Evolutionary conservation across 2,113 vertebrate species (phyloP).

Genomic region (Epinephelus lanceolatus): DNA sequence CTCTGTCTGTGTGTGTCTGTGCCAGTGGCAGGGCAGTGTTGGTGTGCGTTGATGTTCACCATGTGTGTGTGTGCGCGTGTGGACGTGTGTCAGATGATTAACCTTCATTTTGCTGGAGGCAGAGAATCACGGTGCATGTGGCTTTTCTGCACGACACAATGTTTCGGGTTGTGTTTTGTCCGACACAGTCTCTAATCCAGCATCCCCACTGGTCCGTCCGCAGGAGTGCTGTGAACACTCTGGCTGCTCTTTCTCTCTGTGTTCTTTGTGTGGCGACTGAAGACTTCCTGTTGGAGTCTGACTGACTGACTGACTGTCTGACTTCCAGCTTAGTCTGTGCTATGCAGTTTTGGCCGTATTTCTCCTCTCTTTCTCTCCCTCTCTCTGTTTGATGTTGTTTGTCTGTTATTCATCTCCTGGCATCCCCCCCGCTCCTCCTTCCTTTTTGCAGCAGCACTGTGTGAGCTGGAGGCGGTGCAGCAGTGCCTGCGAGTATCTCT

Average conservation of each 20-base stretch:
- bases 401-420: slow-evolving; percentile 54
- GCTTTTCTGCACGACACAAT: slow-evolving; percentile 76
- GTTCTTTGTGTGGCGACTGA: slow-evolving; percentile 48
- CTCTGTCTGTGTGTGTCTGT: slow-evolving; percentile 49
- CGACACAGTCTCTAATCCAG: slow-evolving; percentile 77
- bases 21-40: slow-evolving; percentile 76
- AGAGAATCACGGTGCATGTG: slow-evolving; percentile 79
- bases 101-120: slow-evolving; percentile 78
- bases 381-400: slow-evolving; percentile 63
- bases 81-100: slow-evolving; percentile 68
- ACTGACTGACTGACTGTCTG: slow-evolving; percentile 55
- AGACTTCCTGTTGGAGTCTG: slow-evolving; percentile 60
- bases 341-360: slow-evolving; percentile 66
- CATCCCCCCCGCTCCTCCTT: slow-evolving; percentile 30
- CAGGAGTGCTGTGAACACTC: slow-evolving; percentile 69
- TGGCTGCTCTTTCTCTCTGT: slow-evolving; percentile 40
- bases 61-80: slow-evolving; percentile 52
- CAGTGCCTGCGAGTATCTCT: slow-evolving; percentile 55
- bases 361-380: slow-evolving; percentile 25
- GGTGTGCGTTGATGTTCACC: slow-evolving; percentile 61
- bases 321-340: slow-evolving; percentile 68
- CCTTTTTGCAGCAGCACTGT: slow-evolving; percentile 65
- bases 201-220: slow-evolving; percentile 72
- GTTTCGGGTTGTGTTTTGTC: slow-evolving; percentile 69
- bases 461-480: slow-evolving; percentile 61